phyloP scores from a whole-genome alignment of 2,113 vertebrate species.

The Lathamus discolor region DNA sequence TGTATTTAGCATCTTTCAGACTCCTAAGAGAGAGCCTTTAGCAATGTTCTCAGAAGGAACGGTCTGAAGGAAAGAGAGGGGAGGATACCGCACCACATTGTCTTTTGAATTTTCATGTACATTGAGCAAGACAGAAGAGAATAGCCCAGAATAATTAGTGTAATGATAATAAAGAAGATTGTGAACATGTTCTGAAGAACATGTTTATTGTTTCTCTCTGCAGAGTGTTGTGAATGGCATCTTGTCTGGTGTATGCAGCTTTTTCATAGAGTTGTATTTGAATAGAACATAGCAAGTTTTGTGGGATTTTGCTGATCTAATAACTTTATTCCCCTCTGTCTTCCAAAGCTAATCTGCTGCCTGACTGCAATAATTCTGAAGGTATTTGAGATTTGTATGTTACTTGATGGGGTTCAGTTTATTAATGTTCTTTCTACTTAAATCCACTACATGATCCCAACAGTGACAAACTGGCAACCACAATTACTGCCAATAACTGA shows the following conservation, averaged over 20 bases:
- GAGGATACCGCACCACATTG: background rate
- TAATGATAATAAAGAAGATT: background rate
- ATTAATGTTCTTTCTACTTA: background rate
- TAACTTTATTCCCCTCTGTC: background rate
- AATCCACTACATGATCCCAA: background rate
- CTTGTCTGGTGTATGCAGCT: background rate
- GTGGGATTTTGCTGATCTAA: background rate
- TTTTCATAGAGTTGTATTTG: background rate
- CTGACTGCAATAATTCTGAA: background rate
- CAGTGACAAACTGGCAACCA: background rate
- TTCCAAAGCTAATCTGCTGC: background rate
- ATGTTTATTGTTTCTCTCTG: background rate
- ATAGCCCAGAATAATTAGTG: background rate
- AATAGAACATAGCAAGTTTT: background rate
- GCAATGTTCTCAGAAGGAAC: background rate
- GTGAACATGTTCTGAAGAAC: background rate
- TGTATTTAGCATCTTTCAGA: background rate
- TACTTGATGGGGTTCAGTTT: background rate
- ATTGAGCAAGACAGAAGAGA: background rate
- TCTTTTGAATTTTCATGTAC: background rate
- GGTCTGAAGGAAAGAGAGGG: fast-evolving
- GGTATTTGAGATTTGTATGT: background rate
- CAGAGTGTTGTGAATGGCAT: background rate
- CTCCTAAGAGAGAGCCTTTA: background rate
- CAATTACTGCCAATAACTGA: background rate